These are phyloP conservation scores for Monochamus alternatus DNA, from an alignment of 2,888 invertebrate species.

Conservation along the genomic window DNA sequence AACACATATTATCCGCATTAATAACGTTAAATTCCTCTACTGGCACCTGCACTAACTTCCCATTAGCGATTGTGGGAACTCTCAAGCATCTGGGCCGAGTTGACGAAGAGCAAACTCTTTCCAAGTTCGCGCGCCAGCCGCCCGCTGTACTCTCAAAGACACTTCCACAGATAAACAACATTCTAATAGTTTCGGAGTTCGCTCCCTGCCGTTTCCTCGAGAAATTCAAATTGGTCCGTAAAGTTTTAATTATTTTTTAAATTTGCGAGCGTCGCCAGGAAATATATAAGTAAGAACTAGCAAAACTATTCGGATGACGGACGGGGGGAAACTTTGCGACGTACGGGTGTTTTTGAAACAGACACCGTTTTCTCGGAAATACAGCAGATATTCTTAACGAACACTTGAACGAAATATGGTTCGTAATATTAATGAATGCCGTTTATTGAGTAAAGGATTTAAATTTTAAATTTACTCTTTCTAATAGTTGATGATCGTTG, in stretches of 20 bases:
- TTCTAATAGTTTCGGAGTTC: slow-evolving; percentile 28
- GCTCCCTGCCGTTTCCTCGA: slow-evolving; percentile 21
- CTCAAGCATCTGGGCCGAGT: slow-evolving; percentile 55
- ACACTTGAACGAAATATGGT: no score
- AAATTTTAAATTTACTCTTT: no score
- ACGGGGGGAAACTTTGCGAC: not conserved
- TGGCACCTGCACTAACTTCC: slow-evolving; percentile 7
- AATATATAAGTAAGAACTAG: slow-evolving; percentile 3
- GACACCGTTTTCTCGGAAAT: no score
- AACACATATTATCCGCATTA: no score
- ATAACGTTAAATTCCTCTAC: not conserved
- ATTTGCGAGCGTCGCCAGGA: slow-evolving; percentile 17
- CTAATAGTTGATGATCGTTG: no score
- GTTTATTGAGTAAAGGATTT: no score
- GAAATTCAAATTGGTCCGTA: slow-evolving; percentile 22
- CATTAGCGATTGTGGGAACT: slow-evolving; percentile 44
- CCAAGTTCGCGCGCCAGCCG: slow-evolving; percentile 36
- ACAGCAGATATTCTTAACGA: no score
- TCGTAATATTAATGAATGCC: no score
- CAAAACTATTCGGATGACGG: slow-evolving; percentile 12
- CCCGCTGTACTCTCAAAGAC: slow-evolving; percentile 29
- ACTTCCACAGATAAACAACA: slow-evolving; percentile 38
- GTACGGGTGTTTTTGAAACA: not conserved
- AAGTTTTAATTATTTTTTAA: slow-evolving; percentile 39
- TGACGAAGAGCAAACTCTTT: slow-evolving; percentile 46